A percentile compares a stretch with the other conserved stretches of the same genome.
Evolutionary conservation across 1,140 invertebrate genomes (phyloP).

Genomic region (Nautilus pompilius): DNA sequence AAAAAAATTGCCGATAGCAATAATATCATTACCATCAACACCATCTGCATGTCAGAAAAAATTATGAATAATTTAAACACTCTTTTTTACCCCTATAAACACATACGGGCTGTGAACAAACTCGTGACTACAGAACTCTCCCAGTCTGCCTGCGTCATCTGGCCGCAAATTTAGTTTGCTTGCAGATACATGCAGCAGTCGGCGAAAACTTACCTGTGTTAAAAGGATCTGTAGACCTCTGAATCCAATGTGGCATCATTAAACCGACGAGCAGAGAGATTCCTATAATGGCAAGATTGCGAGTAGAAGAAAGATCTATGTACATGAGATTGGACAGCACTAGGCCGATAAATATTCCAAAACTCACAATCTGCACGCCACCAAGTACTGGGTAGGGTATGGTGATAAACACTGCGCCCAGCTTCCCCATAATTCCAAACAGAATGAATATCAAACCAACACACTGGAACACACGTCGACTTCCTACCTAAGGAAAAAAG

Average conservation of each 20-base stretch:
- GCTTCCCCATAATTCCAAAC: constrained; percentile 67
- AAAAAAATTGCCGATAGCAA: too few species aligned
- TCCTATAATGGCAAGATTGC: constrained; percentile 84
- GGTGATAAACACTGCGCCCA: constrained; percentile 77
- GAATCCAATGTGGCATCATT: constrained; percentile 69
- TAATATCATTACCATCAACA: too few species aligned
- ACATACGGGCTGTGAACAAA: neutral
- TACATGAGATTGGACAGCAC: constrained; percentile 30
- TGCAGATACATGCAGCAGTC: neutral
- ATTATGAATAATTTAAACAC: neutral
- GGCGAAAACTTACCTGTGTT: constrained; percentile 60
- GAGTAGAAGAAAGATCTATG: constrained; percentile 63
- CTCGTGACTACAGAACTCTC: neutral
- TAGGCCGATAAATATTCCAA: constrained; percentile 58
- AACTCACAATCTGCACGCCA: constrained; percentile 83
- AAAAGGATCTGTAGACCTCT: constrained; percentile 63
- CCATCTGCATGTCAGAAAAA: too few species aligned
- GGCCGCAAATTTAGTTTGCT: neutral
- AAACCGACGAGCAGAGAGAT: constrained; percentile 81
- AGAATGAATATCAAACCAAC: constrained; percentile 72
- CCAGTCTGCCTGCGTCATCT: neutral
- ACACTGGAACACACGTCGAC: constrained; percentile 77
- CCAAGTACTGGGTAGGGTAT: constrained; percentile 83
- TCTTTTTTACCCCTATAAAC: neutral
- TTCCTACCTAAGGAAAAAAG: constrained; percentile 67